phyloP scores from a whole-genome alignment of 2,888 invertebrate species.

The Drosophila nigricruria region DNA sequence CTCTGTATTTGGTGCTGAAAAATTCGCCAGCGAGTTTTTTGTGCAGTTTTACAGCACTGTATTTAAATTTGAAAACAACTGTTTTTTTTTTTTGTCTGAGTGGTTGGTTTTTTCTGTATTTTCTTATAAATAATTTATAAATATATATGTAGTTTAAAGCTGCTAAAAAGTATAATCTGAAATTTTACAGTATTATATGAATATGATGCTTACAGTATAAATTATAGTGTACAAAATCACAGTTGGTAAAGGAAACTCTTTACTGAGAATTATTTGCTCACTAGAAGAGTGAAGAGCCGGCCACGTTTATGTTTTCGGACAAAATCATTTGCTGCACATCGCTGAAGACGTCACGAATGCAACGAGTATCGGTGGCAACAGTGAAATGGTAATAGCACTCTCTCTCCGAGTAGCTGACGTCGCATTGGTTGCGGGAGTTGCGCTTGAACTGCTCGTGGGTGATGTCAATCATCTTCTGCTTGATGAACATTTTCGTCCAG shows the following conservation, averaged over 20 bases:
- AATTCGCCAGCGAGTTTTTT: background rate
- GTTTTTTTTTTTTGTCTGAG: conserved; percentile 5
- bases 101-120: conserved; percentile 30
- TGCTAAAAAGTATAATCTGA: conserved; percentile 4
- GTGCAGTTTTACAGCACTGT: conserved; percentile 30
- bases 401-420: conserved; percentile 85
- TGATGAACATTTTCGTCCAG: conserved; percentile 89
- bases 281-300: conserved; percentile 84
- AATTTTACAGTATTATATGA: conserved; percentile 18
- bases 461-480: conserved; percentile 88
- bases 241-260: conserved; percentile 48
- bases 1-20: background rate
- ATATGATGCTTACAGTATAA: conserved; percentile 33
- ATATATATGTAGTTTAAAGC: conserved; percentile 24
- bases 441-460: conserved; percentile 86
- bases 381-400: conserved; percentile 91
- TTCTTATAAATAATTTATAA: conserved; percentile 23
- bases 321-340: conserved; percentile 90
- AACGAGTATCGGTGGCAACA: conserved; percentile 91
- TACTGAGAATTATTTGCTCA: conserved; percentile 25
- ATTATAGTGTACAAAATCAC: conserved; percentile 48
- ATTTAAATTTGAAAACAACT: conserved; percentile 4
- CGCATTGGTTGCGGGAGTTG: conserved; percentile 82
- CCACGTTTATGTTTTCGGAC: conserved; percentile 85
- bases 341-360: conserved; percentile 90